These are phyloP conservation scores for Leptoteleia sp. DNA, from an alignment of 1,140 invertebrate genomes.

Conservation along the genomic window DNA sequence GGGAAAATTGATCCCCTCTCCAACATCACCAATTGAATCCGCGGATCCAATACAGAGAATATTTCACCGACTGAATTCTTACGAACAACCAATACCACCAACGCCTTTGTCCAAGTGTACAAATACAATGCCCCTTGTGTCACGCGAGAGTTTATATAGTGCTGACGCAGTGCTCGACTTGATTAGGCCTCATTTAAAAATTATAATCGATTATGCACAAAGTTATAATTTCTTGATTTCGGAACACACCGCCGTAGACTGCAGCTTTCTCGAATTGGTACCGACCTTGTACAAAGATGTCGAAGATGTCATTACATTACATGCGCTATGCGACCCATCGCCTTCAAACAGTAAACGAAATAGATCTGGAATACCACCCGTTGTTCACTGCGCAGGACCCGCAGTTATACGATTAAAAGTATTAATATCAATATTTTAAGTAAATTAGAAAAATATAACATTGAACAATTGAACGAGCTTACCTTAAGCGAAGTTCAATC, in stretches of 20 bases:
- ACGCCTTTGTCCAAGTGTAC: conserved; percentile 75
- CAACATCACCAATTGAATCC: conserved; percentile 63
- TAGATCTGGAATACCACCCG: conserved; percentile 80
- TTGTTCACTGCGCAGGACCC: conserved; percentile 85
- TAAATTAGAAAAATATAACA: too few relatives aligned
- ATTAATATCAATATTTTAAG: too few relatives aligned
- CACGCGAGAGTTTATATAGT: conserved; percentile 74
- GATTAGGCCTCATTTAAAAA: conserved; percentile 82
- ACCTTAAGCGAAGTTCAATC: too few relatives aligned
- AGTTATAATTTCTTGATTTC: conserved; percentile 82
- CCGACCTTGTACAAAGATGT: conserved; percentile 85
- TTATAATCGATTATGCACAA: conserved; percentile 83
- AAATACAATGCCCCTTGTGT: conserved; percentile 60
- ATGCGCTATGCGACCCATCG: conserved; percentile 81
- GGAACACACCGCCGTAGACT: conserved; percentile 86
- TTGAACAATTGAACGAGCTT: too few relatives aligned
- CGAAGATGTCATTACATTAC: conserved; percentile 82
- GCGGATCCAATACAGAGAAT: conserved; percentile 82
- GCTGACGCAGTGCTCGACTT: conserved; percentile 70
- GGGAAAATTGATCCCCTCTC: conserved; percentile 48
- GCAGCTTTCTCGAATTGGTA: conserved; percentile 85
- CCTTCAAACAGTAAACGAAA: conserved; percentile 74
- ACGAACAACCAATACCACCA: conserved; percentile 83
- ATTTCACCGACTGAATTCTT: conserved; percentile 83
- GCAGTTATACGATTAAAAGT: conserved; percentile 84